Base-by-base conservation (phyloP, 1,140 invertebrate species). In the Chlorops oryzae region DNA sequence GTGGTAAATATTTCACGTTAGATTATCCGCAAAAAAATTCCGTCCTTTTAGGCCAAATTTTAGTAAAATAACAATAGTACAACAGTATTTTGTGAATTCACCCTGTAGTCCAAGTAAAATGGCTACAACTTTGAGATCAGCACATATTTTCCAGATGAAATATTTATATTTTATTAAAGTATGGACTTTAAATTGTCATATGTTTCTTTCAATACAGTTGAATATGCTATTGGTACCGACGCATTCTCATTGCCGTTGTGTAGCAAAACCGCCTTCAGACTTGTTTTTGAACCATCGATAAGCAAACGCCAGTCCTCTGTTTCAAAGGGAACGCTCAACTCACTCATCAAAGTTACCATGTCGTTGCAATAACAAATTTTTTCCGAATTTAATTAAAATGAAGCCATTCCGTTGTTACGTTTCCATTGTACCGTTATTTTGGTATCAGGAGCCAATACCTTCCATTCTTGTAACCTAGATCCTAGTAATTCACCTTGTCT, bases 241-340 rank as follows among this genome's bases (percentile, higher is more conserved):
- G 55, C 51, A 52, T 47, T 54, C 15, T 45, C 47, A 34, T 57
- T 57, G n/a, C 52, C 55, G 32, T 62, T 60, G 21, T 60, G 52
- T 22, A 59, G 46, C 6, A 62, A 41, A 18, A 60, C 58, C 21
- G 50, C 43, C 50, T 62, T 62, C 35, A 65, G 47, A 47, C 61
- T 65, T 50, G 40, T 52, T 38, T 60, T 66, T 12, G 56, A 58
- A 12, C 39, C 45, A 47, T 60, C 54, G 23, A 62, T 60, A 42
- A 64, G 62, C 13, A 64, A 48, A 20, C 55, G 44, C 28, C 28
- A n/a, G n/a, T n/a, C n/a, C n/a, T n/a, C n/a, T n/a, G n/a, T n/a
- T n/a, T n/a, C n/a, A n/a, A n/a, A n/a, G n/a, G n/a, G n/a, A n/a
- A n/a, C n/a, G n/a, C n/a, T n/a, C n/a, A n/a, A n/a, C n/a, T n/a